Evolutionary conservation across 2,797 vertebrate genomes (phyloP), one percentile per base, ranked within the genome.

Genomic region (Lepilemur ruficaudatus): DNA sequence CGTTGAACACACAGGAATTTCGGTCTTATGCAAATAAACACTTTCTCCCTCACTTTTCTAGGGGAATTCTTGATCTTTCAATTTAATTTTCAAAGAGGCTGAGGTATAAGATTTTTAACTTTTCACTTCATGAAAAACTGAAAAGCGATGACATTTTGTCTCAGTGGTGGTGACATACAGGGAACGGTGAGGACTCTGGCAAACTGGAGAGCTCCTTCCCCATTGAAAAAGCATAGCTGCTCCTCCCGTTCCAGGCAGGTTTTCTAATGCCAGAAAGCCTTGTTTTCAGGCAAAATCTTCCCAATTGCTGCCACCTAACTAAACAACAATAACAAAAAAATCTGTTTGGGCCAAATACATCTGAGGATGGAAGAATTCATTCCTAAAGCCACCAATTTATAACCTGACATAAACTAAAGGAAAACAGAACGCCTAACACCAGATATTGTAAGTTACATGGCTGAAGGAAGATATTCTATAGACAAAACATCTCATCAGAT

Each of bases 251-350:
- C n/a, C 69, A 11, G 38, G 41, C 14, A 46, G 72, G 10, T 43
- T 48, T 70, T 35, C 79, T 72, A 23, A 18, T 1, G 28, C 35
- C 78, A 41, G 52, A 70, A 82, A 89, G 30, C 70, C 65, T 46
- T 13, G 25, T 63, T 63, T 91, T 76, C 55, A 63, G 30, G 70
- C 65, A 41, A 80, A 94, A 75, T 28, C 30, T 81, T 52, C 25
- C 38, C 38, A 95, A 95, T 92, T 89, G 17, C 17, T 89, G 38
- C 73, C 17, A 84, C 35, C 48, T 57, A 82, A 72, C 55, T 81
- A 93, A 82, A 63, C 13, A 94, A 63, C 20, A 57, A 73, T 17
- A 72, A 46, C 35, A 92, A 79, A 23, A 93, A 41, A 83, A n/a
- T 10, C 18, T 65, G 28, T 38, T 8, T 18, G 50, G 32, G 28